These are phyloP conservation scores for Sminthurinus aureus DNA, from an alignment of 2,888 invertebrate species.

Conservation along the genomic window DNA sequence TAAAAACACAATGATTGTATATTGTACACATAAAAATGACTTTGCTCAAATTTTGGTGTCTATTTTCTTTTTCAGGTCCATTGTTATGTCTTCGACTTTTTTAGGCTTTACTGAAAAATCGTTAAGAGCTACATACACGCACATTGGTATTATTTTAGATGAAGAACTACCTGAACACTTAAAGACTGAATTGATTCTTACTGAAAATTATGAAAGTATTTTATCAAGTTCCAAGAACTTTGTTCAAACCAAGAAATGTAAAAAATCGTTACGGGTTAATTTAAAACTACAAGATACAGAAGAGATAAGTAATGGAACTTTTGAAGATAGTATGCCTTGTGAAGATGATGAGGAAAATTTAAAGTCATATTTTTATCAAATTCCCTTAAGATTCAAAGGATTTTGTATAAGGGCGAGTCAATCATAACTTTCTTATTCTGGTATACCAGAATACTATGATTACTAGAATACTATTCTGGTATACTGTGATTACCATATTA, in stretches of 20 bases:
- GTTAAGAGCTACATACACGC: constrained; percentile 39
- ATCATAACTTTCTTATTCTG: no score
- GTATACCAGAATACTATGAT: no score
- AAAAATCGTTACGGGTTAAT: no score
- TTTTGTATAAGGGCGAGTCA: not conserved
- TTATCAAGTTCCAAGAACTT: not conserved
- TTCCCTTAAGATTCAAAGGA: not conserved
- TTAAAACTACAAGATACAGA: no score
- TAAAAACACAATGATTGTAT: no score
- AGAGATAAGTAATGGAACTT: no score
- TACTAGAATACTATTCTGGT: no score
- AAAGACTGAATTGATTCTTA: not conserved
- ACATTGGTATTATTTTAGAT: constrained; percentile 40
- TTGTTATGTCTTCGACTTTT: constrained; percentile 45
- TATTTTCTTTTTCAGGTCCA: constrained; percentile 31
- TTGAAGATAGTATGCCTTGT: no score
- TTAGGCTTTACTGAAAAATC: constrained; percentile 48
- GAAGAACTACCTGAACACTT: constrained; percentile 7
- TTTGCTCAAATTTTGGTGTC: not conserved
- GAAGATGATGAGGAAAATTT: no score
- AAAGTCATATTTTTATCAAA: not conserved
- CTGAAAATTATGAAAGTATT: constrained; percentile 7
- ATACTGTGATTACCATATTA: no score
- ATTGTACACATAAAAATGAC: no score
- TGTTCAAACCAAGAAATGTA: not conserved